Base-by-base conservation (phyloP, 1,140 invertebrate genomes). In the Bombus haemorrhoidalis region DNA sequence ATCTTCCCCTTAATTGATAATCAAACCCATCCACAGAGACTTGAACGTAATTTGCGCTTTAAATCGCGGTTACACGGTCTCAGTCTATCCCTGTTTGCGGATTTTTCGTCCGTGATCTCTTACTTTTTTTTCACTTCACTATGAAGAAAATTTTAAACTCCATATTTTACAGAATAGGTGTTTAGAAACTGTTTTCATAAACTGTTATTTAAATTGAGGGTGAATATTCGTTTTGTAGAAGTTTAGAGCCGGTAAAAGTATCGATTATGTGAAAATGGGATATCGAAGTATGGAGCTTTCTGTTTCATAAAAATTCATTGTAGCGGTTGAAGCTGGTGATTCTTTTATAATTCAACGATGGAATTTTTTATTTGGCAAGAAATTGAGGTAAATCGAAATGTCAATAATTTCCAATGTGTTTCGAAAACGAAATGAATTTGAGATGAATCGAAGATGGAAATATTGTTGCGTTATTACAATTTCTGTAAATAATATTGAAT, bases 1-100 rank as follows among this genome's bases (percentile, higher is more conserved):
- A 91, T 87, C 87, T 85, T 78, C 72, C 59, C 64, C 77, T 87
- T 89, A 90, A 91, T 88, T 80, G 89, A 91, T 90, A 89, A 90
- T 89, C 84, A 71, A 87, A 86, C 64, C 73, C 34, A 68, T 59
- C 34, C 72, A 28, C 37, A 28, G 5, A 25, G 22, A 6, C 75
- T 47, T 32, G 39, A 59, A 53, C 64, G 73, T 75, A 84, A 85
- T 85, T 77, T 41, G 34, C 82, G 22, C 53, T 53, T 71, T 71
- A 69, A 83, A 71, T 25, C 47, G 37, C 32, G 32, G 72, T n/a
- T 8, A 22, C 64, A 41, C 34, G 12, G 18, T 53, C 47, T 18
- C 18, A n/a, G 39, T 57, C 18, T 8, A 53, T n/a, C 25, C 9
- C 5, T 41, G 41, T 39, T 53, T 28, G 62, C 22, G 13, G 15